Conservation (phyloP, 2,797 vertebrate genomes). For the Phataginus tetradactyla region DNA sequence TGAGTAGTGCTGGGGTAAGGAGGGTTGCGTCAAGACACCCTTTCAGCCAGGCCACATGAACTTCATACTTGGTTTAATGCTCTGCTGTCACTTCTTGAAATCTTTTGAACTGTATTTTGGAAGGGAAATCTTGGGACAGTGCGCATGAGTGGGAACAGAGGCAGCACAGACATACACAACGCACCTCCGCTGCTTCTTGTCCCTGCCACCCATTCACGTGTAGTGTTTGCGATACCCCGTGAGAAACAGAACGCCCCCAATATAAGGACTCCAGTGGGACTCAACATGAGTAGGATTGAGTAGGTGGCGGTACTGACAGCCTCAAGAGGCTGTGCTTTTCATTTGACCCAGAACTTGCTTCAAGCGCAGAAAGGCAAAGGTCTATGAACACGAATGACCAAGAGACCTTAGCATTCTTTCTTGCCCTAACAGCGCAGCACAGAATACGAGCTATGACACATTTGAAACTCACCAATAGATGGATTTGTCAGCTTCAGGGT, state of each 20-base stretch:
- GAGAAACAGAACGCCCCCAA: background rate
- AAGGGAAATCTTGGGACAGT: background rate
- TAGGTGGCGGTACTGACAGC: background rate
- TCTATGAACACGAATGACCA: background rate
- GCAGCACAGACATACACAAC: no score
- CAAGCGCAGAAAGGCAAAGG: background rate
- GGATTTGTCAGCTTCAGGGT: slow-evolving; percentile 17
- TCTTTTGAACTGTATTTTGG: background rate
- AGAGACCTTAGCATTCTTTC: background rate
- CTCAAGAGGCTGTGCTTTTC: background rate
- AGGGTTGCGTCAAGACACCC: no score
- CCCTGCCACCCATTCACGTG: background rate
- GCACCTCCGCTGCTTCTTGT: background rate
- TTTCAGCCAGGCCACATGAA: background rate
- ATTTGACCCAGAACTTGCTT: background rate
- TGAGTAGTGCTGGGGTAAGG: no score
- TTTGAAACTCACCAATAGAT: background rate
- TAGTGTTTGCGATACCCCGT: background rate
- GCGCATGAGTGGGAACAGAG: background rate
- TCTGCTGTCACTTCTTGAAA: background rate
- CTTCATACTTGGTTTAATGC: background rate
- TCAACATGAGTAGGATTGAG: background rate
- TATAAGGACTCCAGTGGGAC: background rate
- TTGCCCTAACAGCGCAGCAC: background rate
- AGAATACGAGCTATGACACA: background rate